Percentiles rank a stretch among this genome's conserved stretches.
These are phyloP conservation scores for Tetramorium simillimum DNA, from an alignment of 1,140 invertebrate genomes.

Conservation along the genomic window DNA sequence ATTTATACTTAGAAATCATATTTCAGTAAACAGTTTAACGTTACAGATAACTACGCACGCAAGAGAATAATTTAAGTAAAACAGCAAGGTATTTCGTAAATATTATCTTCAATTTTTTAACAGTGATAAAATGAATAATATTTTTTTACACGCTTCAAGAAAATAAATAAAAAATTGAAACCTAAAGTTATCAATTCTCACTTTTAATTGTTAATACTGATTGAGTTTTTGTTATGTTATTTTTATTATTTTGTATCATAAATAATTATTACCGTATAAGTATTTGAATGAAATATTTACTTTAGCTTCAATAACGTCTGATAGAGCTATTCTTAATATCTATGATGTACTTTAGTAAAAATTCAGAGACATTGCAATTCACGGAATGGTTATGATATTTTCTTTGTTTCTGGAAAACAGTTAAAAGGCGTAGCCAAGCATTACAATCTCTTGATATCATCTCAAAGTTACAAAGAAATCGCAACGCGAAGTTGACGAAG, in stretches of 20 bases:
- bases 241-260: neutral
- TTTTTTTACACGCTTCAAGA: neutral
- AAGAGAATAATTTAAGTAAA: neutral
- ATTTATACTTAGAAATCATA: neutral
- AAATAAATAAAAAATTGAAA: neutral
- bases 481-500: neutral
- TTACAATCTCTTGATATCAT: constrained; percentile 16
- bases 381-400: neutral
- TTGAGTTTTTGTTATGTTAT: neutral
- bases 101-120: neutral
- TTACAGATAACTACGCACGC: neutral
- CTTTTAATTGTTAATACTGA: neutral
- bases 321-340: neutral
- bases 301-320: neutral
- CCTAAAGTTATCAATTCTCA: neutral
- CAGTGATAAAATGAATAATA: neutral
- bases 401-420: constrained; percentile 1
- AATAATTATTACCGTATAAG: neutral
- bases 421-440: constrained; percentile 21
- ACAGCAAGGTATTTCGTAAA: neutral
- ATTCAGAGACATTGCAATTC: neutral
- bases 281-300: neutral
- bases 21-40: neutral
- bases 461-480: neutral
- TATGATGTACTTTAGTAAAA: neutral